These are phyloP conservation scores for Drosophila murphyi DNA, from an alignment of 1,140 invertebrate species.

Conservation along the genomic window DNA sequence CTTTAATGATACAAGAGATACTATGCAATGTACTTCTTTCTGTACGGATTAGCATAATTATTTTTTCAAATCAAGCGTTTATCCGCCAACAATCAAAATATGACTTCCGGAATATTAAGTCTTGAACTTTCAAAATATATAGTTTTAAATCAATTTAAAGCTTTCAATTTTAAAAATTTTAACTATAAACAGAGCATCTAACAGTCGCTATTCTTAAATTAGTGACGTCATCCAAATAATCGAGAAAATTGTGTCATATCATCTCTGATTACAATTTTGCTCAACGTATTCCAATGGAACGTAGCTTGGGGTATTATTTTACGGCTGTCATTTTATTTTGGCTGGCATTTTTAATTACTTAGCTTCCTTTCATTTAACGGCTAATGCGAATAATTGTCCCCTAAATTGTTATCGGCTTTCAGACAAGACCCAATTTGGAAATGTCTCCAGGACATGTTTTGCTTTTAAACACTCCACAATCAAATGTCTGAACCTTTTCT, in stretches of 20 bases:
- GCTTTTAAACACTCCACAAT: background rate
- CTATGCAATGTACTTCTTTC: no score
- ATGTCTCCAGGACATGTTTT: background rate
- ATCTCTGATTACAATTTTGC: background rate
- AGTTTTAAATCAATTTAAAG: no score
- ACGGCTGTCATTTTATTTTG: conserved; percentile 36
- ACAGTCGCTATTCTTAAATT: background rate
- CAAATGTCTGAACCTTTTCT: conserved; percentile 9
- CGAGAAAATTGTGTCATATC: background rate
- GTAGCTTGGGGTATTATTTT: conserved; percentile 21
- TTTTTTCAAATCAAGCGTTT: no score
- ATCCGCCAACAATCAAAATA: no score
- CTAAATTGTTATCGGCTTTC: conserved; percentile 52
- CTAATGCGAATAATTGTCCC: conserved; percentile 48
- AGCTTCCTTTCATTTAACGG: conserved; percentile 38
- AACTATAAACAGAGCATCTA: background rate
- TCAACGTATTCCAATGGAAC: background rate
- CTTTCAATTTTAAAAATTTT: no score
- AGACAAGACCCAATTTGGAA: conserved; percentile 27
- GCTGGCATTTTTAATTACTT: conserved; percentile 65
- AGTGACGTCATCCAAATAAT: background rate
- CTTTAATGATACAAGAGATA: no score
- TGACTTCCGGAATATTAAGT: no score
- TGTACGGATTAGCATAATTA: no score
- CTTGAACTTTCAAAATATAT: no score